Base-by-base conservation (phyloP, 2,888 invertebrate genomes). In the Tryphoninae sp. region DNA sequence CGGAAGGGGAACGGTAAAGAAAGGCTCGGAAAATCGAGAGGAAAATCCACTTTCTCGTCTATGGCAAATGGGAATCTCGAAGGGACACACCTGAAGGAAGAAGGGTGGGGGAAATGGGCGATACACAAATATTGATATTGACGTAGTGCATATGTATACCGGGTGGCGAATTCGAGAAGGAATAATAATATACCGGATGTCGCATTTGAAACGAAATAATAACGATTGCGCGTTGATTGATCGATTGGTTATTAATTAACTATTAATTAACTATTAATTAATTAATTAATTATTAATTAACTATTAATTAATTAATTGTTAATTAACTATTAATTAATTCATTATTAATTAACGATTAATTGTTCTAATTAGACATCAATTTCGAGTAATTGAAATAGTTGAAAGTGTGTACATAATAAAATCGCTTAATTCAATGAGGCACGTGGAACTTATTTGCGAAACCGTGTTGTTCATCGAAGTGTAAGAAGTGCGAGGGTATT, bases 11-110 rank as follows among this genome's bases (percentile, higher is more conserved):
- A 51, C 49, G 6, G 49, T 7, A 64, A 49, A 26, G 61, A 42
- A 26, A 53, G 23, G 61, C 49, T 45, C 23, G 33, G 33, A 79
- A 73, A 75, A 67, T 62, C 22, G 55, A 6, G 19, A 49, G n/a
- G 33, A 67, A 78, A 71, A 81, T 78, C 64, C 71, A 78, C 78
- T 78, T 81, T 33, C 65, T 78, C 23, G 40, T 75, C 61, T 58
- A 26, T 22, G 26, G 6, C 7, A 45, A 4, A 9, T 16, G 16
- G 23, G 7, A 26, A 33, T 74, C 42, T 76, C 76, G 68, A 78
- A 79, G 76, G 62, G 59, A 71, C 22, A 67, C 40, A 67, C 40
- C 40, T 40, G 22, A 72, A 75, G 55, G 40, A 11, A n/a, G 49
- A 11, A 49, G 23, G 26, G 40, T 23, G 23, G 19, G 51, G n/a